These are phyloP conservation scores for Aeoliscus strigatus DNA, from an alignment of 2,797 vertebrate species.

Conservation along the genomic window DNA sequence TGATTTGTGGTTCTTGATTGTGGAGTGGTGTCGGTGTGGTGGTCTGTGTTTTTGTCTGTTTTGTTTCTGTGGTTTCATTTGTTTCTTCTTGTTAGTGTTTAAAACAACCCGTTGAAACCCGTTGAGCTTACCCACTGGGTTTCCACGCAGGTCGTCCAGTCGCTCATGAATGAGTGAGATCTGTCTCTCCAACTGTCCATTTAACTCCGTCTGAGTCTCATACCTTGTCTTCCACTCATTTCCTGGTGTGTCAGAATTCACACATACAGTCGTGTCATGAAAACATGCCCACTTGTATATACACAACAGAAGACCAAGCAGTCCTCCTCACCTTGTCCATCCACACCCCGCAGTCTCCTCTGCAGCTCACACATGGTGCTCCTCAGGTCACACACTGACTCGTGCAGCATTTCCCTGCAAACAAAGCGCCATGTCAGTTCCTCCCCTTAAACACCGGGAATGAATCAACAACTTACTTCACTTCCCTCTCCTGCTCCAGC, in stretches of 20 bases:
- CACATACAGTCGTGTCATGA: too few species aligned
- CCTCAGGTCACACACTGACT: conserved; percentile 78
- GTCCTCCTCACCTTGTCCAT: conserved; percentile 81
- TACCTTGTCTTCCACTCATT: conserved; percentile 88
- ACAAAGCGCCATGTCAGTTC: too few species aligned
- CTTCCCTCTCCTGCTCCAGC: conserved; percentile 64
- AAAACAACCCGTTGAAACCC: too few species aligned
- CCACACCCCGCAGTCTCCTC: conserved; percentile 69
- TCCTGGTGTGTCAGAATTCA: conserved; percentile 57
- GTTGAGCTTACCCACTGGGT: conserved; percentile 75
- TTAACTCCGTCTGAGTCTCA: conserved; percentile 84
- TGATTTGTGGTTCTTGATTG: too few species aligned
- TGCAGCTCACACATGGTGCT: conserved; percentile 78
- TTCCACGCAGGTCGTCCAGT: conserved; percentile 75
- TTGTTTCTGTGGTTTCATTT: too few species aligned
- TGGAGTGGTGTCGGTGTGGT: too few species aligned
- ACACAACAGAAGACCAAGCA: too few species aligned
- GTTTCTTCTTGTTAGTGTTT: too few species aligned
- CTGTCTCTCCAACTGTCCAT: conserved; percentile 81
- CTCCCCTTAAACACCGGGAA: too few species aligned
- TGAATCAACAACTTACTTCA: conserved; percentile 73
- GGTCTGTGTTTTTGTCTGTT: too few species aligned
- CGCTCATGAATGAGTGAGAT: conserved; percentile 74
- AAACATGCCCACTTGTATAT: too few species aligned
- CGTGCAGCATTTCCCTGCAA: conserved; percentile 78